A percentile compares a stretch with the other conserved stretches of the same genome.
Evolutionary conservation across 2,113 vertebrate genomes (phyloP).

Genomic region (Chlamydotis undulata): DNA sequence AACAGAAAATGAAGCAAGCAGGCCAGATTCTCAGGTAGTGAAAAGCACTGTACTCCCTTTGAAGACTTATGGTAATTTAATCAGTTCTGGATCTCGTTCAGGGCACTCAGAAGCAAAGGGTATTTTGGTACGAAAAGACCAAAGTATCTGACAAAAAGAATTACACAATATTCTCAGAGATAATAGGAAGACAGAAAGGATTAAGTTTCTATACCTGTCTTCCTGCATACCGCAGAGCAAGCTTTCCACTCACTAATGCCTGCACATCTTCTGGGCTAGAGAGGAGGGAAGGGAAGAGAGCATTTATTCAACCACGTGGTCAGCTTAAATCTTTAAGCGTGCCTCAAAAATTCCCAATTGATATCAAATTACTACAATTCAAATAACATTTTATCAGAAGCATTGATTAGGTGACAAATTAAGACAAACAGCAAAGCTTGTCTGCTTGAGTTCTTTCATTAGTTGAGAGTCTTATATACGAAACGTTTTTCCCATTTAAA

Average conservation of each 20-base stretch:
- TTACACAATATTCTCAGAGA: background rate
- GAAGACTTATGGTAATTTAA: background rate
- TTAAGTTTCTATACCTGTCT: conserved; percentile 82
- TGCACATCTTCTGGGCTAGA: conserved; percentile 96
- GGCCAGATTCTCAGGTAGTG: background rate
- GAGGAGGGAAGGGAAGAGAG: background rate
- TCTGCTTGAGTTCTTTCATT: background rate
- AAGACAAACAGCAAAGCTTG: background rate
- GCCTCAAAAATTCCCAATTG: background rate
- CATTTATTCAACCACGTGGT: background rate
- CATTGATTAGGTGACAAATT: background rate
- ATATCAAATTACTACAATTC: background rate
- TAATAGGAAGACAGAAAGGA: background rate
- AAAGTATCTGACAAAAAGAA: background rate
- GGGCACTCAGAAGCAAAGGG: background rate
- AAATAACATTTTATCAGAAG: background rate
- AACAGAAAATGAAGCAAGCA: fast-evolving
- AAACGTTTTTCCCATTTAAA: background rate
- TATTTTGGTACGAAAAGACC: background rate
- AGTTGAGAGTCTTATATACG: background rate
- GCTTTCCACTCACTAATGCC: conserved; percentile 93
- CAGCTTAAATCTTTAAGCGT: background rate
- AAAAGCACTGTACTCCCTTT: background rate
- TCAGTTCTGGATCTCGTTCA: background rate
- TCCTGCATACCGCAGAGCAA: conserved; percentile 91